Evolutionary conservation across 2,888 invertebrate genomes (phyloP), one percentile per base, ranked within the genome.

Genomic region (Notodonta dromedarius): DNA sequence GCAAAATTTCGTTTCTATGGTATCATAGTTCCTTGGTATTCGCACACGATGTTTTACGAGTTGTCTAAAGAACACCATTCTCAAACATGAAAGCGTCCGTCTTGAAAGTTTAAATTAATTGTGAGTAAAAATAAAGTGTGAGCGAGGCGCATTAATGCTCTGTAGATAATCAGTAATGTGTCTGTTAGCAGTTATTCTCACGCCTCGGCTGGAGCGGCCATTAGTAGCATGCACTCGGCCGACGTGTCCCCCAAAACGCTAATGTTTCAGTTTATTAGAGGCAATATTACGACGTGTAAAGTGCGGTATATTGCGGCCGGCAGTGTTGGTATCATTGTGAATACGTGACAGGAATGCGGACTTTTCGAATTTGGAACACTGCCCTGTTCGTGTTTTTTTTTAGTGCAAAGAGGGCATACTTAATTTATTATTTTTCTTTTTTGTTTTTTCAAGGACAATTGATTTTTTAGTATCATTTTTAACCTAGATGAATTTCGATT

Each of bases 161-260:
- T 87, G 87, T 86, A 80, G 83, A 86, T 83, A 87, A 88, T 87
- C 80, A 79, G 77, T 84, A 85, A 87, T 85, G 84, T 77, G 78
- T 76, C 71, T 70, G 79, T 82, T 82, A 78, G 79, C 78, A 71
- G 75, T 76, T 77, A 80, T 87, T 87, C 87, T 86, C 87, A 85
- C 86, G 75, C 66, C 71, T 71, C 66, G 69, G 62, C 52, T 35
- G 52, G 7, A 35, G 13, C 13, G 81, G 78, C 79, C 81, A 69
- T 75, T 75, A 70, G 69, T 72, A 67, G 68, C 64, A 64, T 71
- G 74, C 72, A 77, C 70, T 75, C 63, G 70, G 66, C 69, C 71
- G 50, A 70, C 66, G 73, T 69, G 72, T 78, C 75, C 70, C 70
- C n/a, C 72, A 78, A 74, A 79, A 70, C 64, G 61, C 72, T 74